These are phyloP conservation scores for Ophion costatus DNA, from an alignment of 2,888 invertebrate species.

Conservation along the genomic window DNA sequence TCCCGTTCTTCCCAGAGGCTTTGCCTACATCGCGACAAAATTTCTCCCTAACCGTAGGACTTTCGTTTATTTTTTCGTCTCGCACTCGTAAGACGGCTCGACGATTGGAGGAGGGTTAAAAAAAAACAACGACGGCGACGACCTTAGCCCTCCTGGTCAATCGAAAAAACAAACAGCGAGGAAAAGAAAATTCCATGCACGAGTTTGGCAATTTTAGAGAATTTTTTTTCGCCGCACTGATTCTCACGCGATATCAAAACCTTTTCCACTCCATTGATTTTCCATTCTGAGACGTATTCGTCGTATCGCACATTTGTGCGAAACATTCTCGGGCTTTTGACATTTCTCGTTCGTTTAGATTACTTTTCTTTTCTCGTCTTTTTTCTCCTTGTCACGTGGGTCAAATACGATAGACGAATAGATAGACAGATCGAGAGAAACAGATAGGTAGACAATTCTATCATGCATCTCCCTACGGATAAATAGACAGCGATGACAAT, in stretches of 20 bases:
- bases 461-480: constrained; percentile 76
- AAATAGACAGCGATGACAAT: constrained; percentile 70
- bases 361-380: not conserved
- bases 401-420: constrained; percentile 49
- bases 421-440: constrained; percentile 68
- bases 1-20: not conserved
- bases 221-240: not conserved
- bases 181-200: constrained; percentile 18
- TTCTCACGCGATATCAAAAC: not conserved
- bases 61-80: constrained; percentile 11
- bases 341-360: not conserved
- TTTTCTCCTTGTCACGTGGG: constrained; percentile 20
- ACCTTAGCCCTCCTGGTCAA: constrained; percentile 9
- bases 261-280: not conserved
- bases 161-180: not conserved
- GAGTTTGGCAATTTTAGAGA: not conserved
- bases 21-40: not conserved
- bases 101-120: constrained; percentile 24
- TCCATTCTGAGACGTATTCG: not conserved
- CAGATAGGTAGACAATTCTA: constrained; percentile 69
- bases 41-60: not conserved
- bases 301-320: not conserved
- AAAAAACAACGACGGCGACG: constrained; percentile 33
- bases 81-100: constrained; percentile 30
- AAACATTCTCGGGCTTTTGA: not conserved